Base-by-base conservation (phyloP, 2,888 invertebrate species). In the Lomographa bimaculata region DNA sequence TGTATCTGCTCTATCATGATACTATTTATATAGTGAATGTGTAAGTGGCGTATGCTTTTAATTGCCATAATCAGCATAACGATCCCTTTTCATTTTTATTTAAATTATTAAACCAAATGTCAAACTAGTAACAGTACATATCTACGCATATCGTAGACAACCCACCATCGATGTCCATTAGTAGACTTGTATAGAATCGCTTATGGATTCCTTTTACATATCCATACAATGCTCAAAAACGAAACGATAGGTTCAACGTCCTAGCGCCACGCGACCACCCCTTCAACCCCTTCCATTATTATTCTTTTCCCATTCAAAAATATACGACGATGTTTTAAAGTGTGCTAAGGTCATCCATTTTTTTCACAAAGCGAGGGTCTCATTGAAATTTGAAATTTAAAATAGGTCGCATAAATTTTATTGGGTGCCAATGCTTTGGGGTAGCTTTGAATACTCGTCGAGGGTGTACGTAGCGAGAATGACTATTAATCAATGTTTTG, bases 191-290 rank as follows among this genome's bases (percentile, higher is more conserved):
- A 36, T 28, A 14, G 29, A 28, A 43, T 43, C 23, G 26, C 19
- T 19, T 24, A 24, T 25, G 10, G 16, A 10, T 23, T 5, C 1
- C 4, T 12, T 17, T 26, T 24, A 30, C 27, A 2, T 4, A 3
- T 14, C 14, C 18, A 37, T 9, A 45, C 42, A 40, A 30, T 35
- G 3, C 26, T 38, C 40, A 40, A 41, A 47, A 56, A 55, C 10
- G 51, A 54, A 46, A 49, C 32, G 46, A 59, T 32, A 20, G 56
- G 85, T 81, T 85, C 85, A 86, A 78, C 57, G 84, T 58, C 77
- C 86, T 54, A 34, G 40, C 58, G 79, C 79, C 84, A 82, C 83
- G 79, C 81, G 80, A 70, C 79, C 50, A 55, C 65, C 79, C 73
- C 70, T 66, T 57, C 54, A 52, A 11, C 24, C 32, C 29, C 24